phyloP scores from a whole-genome alignment of 2,888 invertebrate genomes.

The Beris chalybata region DNA sequence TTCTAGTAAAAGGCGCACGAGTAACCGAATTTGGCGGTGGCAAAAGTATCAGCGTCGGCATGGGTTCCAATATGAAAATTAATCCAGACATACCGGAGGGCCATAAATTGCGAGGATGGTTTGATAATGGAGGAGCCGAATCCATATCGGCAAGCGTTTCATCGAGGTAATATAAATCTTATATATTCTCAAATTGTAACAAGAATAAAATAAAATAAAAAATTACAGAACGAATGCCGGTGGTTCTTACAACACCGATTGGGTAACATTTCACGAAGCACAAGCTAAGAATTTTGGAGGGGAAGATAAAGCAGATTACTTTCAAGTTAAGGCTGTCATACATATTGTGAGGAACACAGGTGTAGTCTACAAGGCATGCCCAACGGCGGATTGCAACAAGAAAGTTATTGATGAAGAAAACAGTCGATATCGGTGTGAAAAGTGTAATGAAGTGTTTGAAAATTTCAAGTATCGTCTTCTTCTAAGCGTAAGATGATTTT shows the following conservation, averaged over 20 bases:
- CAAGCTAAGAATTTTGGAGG: conserved; percentile 69
- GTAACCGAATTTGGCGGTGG: conserved; percentile 87
- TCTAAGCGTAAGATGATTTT: conserved; percentile 64
- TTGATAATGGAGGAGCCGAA: conserved; percentile 72
- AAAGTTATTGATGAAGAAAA: conserved; percentile 89
- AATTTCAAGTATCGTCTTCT: conserved; percentile 86
- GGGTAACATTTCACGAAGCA: conserved; percentile 77
- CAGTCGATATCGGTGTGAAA: conserved; percentile 90
- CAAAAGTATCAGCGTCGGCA: conserved; percentile 66
- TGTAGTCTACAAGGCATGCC: conserved; percentile 89
- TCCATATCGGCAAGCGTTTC: conserved; percentile 68
- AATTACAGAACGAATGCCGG: conserved; percentile 42
- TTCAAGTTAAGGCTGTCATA: conserved; percentile 75
- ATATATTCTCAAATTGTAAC: background rate
- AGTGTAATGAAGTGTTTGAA: conserved; percentile 83
- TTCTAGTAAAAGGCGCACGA: conserved; percentile 82
- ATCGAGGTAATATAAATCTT: conserved; percentile 57
- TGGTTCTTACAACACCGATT: conserved; percentile 60
- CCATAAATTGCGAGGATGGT: conserved; percentile 89
- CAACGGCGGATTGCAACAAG: conserved; percentile 88
- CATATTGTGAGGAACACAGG: conserved; percentile 76
- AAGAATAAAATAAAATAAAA: conserved; percentile 3
- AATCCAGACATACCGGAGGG: conserved; percentile 91
- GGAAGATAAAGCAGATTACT: conserved; percentile 81
- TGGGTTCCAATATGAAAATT: conserved; percentile 67